A percentile compares a stretch with the other conserved stretches of the same genome.
Evolutionary conservation across 2,113 vertebrate species (phyloP).

Genomic region (Haemorhous mexicanus): DNA sequence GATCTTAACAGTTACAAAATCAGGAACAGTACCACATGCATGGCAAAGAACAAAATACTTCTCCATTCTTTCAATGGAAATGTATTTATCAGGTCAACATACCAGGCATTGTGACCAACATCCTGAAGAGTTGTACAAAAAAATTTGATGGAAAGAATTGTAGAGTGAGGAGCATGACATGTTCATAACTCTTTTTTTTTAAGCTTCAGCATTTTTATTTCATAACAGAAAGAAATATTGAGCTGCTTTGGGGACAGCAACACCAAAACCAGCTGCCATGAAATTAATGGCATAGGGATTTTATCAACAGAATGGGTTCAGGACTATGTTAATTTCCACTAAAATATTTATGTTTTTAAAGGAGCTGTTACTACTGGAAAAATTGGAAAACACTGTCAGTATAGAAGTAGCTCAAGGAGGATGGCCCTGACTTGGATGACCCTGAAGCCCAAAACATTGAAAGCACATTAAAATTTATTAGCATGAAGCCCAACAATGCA

Average conservation of each 20-base stretch:
- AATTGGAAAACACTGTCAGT: neutral
- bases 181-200: neutral
- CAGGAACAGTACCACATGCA: neutral
- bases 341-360: neutral
- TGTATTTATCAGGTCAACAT: neutral
- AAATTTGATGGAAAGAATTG: neutral
- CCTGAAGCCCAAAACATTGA: neutral
- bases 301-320: neutral
- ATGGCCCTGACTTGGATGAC: neutral
- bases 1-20: neutral
- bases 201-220: neutral
- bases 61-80: neutral
- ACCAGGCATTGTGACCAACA: neutral
- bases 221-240: neutral
- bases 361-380: neutral
- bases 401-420: neutral
- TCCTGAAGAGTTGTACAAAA: neutral
- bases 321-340: neutral
- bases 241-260: neutral
- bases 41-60: neutral
- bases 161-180: neutral
- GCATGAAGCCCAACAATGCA: neutral
- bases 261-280: neutral
- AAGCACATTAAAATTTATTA: slow-evolving; percentile 8
- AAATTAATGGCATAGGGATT: neutral